phyloP scores from a whole-genome alignment of 2,797 vertebrate genomes.

The Brachyrhaphis roseni region DNA sequence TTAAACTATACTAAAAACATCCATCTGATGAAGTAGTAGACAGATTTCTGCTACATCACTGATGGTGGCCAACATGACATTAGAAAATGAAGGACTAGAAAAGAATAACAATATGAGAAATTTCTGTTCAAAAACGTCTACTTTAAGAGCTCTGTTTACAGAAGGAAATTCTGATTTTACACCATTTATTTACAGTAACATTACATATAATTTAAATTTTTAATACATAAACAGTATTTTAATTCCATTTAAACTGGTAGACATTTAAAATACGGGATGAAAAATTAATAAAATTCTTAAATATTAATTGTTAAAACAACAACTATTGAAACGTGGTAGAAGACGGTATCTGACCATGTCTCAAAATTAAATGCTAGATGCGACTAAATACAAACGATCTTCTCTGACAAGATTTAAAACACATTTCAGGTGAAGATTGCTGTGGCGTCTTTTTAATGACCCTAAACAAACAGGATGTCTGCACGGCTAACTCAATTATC shows the following conservation, averaged over 20 bases:
- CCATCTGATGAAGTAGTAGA: background rate
- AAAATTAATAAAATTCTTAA: background rate
- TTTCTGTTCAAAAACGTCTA: background rate
- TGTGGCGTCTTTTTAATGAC: background rate
- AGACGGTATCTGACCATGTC: background rate
- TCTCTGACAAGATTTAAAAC: background rate
- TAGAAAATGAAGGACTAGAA: background rate
- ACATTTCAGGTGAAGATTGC: background rate
- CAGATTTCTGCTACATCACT: background rate
- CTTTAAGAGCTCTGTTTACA: background rate
- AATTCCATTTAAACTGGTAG: background rate
- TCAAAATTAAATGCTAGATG: background rate
- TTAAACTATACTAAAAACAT: too few relatives aligned
- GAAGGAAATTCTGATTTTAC: background rate
- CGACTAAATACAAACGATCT: background rate
- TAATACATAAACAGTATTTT: background rate
- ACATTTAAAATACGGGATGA: background rate
- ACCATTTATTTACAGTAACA: too few relatives aligned
- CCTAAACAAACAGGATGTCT: constrained; percentile 1
- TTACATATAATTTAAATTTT: too few relatives aligned
- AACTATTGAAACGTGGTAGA: background rate
- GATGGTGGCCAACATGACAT: background rate
- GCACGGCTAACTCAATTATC: constrained; percentile 3
- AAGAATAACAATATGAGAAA: background rate
- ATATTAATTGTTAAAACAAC: background rate